Evolutionary conservation across 2,888 invertebrate species (phyloP).

Genomic region (Pachliopta kotzebuea): DNA sequence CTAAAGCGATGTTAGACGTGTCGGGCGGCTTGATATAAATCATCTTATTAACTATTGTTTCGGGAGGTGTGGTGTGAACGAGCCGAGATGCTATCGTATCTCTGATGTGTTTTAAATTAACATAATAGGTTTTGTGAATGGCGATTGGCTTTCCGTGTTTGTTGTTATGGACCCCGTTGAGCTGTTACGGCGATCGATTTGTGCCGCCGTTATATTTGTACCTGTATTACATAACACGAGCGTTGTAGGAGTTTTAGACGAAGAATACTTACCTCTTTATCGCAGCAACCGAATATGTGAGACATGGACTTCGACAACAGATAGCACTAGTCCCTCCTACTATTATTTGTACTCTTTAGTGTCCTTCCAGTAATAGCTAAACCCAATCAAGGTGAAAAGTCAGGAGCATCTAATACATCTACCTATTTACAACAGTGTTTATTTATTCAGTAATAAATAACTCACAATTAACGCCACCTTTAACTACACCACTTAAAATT

Average conservation of each 20-base stretch:
- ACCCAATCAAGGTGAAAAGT: no score
- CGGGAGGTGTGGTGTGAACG: slow-evolving; percentile 80
- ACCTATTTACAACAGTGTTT: no score
- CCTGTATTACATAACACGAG: background rate
- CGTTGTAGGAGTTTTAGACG: background rate
- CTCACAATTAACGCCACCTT: no score
- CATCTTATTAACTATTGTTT: slow-evolving; percentile 81
- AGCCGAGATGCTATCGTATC: slow-evolving; percentile 67
- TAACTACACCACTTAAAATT: no score
- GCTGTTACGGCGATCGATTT: slow-evolving; percentile 48
- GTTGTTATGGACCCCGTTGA: slow-evolving; percentile 53
- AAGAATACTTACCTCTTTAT: no score
- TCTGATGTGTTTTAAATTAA: slow-evolving; percentile 80
- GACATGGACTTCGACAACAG: no score
- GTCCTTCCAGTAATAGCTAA: no score
- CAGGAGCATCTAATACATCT: no score
- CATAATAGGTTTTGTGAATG: slow-evolving; percentile 81
- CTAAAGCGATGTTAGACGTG: slow-evolving; percentile 78
- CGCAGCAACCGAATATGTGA: no score
- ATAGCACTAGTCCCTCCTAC: no score
- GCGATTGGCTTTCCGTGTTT: slow-evolving; percentile 70
- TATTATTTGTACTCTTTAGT: no score
- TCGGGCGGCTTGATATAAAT: slow-evolving; percentile 77
- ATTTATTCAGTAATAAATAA: no score
- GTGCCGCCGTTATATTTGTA: slow-evolving; percentile 14